phyloP scores from a whole-genome alignment of 2,888 invertebrate genomes.

The Cristatella mucedo region DNA sequence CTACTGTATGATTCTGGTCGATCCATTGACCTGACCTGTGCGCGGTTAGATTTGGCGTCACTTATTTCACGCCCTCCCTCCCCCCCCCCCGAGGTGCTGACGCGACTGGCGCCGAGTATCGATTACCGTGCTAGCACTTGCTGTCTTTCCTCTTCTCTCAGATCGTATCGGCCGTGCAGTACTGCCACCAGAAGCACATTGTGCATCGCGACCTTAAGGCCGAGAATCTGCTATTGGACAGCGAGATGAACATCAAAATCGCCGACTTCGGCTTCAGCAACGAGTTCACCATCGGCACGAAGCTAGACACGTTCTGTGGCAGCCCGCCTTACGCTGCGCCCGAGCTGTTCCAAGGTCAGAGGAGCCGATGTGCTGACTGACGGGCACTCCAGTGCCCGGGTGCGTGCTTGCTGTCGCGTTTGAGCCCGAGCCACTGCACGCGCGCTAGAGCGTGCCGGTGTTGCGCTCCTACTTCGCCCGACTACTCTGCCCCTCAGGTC shows the following conservation, averaged over 20 bases:
- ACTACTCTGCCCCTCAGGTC: too few species aligned
- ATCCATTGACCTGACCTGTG: too few species aligned
- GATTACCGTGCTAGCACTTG: too few species aligned
- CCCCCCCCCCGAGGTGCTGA: too few species aligned
- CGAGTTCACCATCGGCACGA: slow-evolving; percentile 95
- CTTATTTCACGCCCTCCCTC: too few species aligned
- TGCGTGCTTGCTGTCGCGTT: too few species aligned
- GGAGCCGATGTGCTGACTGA: not conserved
- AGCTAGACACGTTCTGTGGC: slow-evolving; percentile 98
- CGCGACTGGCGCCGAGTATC: too few species aligned
- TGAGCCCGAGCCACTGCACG: not conserved
- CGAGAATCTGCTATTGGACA: slow-evolving; percentile 93
- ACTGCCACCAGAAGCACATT: slow-evolving; percentile 99
- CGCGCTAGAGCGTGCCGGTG: not conserved
- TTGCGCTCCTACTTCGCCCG: too few species aligned
- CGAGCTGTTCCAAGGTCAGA: slow-evolving; percentile 76
- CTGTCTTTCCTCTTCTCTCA: too few species aligned
- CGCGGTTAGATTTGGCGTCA: too few species aligned
- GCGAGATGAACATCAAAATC: slow-evolving; percentile 99
- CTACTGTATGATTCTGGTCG: too few species aligned
- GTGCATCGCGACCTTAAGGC: slow-evolving; percentile 84
- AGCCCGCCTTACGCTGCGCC: slow-evolving; percentile 99
- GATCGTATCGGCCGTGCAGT: slow-evolving; percentile 99
- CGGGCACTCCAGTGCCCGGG: too few species aligned
- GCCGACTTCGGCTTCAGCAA: slow-evolving; percentile 99